Percentiles rank a stretch among this genome's conserved stretches.
Evolutionary conservation across 2,113 vertebrate species (phyloP).

Genomic region (Odocoileus virginianus): DNA sequence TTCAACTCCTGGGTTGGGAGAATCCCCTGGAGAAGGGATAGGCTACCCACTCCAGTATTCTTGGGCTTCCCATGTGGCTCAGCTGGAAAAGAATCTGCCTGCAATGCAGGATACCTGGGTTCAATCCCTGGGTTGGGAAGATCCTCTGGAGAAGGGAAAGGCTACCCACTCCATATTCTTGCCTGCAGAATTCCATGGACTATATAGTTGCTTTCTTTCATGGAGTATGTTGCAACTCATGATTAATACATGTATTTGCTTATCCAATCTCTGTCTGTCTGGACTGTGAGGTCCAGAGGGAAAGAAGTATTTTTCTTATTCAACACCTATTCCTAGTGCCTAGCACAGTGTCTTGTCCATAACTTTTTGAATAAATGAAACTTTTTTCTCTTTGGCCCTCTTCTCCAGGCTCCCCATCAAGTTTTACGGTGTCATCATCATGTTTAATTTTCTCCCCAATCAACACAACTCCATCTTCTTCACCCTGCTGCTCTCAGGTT

Average conservation of each 20-base stretch:
- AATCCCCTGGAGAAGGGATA: background rate
- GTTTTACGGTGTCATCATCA: accelerated
- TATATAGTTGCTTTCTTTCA: background rate
- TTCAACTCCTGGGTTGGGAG: background rate
- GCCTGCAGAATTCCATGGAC: background rate
- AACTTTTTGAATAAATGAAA: background rate
- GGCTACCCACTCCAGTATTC: background rate
- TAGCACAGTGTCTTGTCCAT: background rate
- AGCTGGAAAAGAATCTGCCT: background rate
- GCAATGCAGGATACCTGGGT: background rate
- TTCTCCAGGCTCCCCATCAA: background rate
- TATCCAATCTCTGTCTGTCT: background rate
- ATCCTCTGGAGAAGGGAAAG: background rate
- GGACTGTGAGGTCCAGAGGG: background rate
- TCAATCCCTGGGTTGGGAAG: background rate
- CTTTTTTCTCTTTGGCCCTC: background rate
- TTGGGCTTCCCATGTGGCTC: background rate
- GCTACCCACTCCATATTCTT: background rate
- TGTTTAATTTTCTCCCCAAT: background rate
- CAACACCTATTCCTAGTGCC: background rate
- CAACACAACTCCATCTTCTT: background rate
- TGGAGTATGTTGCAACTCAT: background rate
- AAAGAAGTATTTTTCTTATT: background rate
- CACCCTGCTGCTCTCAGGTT: no score
- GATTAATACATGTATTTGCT: background rate